Evolutionary conservation across 2,888 invertebrate genomes (phyloP).

Genomic region (Clanis bilineata): DNA sequence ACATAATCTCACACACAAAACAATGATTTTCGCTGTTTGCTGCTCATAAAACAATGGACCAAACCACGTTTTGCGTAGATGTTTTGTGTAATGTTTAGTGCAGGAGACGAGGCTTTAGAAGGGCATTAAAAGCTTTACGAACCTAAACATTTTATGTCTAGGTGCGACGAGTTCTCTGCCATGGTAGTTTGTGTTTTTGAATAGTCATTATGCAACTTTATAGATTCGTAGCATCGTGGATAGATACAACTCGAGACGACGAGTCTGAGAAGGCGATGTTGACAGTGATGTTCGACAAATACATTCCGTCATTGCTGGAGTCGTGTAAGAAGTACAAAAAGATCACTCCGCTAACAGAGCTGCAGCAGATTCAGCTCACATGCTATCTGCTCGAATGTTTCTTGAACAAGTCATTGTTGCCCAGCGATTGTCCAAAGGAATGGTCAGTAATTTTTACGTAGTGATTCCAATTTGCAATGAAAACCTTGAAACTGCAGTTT

Average conservation of each 20-base stretch:
- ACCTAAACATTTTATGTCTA: too few relatives aligned
- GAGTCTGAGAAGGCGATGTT: conserved; percentile 90
- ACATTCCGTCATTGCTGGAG: conserved; percentile 92
- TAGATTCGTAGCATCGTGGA: conserved; percentile 94
- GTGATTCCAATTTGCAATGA: too few relatives aligned
- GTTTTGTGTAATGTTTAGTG: too few relatives aligned
- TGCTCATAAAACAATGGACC: too few relatives aligned
- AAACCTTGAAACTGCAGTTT: too few relatives aligned
- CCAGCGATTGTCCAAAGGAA: conserved; percentile 95
- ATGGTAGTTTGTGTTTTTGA: too few relatives aligned
- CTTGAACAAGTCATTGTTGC: conserved; percentile 89
- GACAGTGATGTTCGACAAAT: conserved; percentile 95
- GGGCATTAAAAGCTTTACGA: too few relatives aligned
- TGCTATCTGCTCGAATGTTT: conserved; percentile 94
- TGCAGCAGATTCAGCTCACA: conserved; percentile 93
- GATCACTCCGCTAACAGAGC: conserved; percentile 94
- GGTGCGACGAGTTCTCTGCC: too few relatives aligned
- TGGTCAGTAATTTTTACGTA: conserved; percentile 80
- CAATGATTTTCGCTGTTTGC: too few relatives aligned
- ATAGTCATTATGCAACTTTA: conserved; percentile 21
- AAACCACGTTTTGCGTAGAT: too few relatives aligned
- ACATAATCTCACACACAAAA: too few relatives aligned
- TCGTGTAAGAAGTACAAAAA: conserved; percentile 90
- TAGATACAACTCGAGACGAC: conserved; percentile 88
- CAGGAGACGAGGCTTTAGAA: too few relatives aligned